These are phyloP conservation scores for Philypnodon macrostomus DNA, from an alignment of 2,797 vertebrate species.

Conservation along the genomic window DNA sequence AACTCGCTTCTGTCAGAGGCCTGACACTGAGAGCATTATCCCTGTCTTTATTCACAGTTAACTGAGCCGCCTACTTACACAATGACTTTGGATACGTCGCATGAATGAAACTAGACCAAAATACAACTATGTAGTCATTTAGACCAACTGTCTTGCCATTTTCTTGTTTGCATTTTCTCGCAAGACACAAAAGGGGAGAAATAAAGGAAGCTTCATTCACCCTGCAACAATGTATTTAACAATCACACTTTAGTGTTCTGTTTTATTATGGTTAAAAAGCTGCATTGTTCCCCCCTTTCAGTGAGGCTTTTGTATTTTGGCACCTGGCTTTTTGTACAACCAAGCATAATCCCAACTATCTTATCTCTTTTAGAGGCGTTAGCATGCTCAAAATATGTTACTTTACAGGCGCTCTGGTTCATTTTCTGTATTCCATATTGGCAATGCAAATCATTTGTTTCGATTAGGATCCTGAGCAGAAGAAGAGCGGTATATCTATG, in stretches of 20 bases:
- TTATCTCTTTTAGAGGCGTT: slow-evolving; percentile 40
- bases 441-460: too few relatives aligned
- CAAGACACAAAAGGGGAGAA: too few relatives aligned
- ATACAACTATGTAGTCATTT: slow-evolving; percentile 36
- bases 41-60: slow-evolving; percentile 71
- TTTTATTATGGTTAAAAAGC: too few relatives aligned
- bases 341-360: slow-evolving; percentile 38
- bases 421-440: slow-evolving; percentile 46
- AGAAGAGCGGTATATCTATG: slow-evolving; percentile 47
- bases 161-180: too few relatives aligned
- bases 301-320: too few relatives aligned
- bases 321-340: too few relatives aligned
- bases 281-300: too few relatives aligned
- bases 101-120: slow-evolving; percentile 28
- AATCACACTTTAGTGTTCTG: too few relatives aligned
- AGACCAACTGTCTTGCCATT: too few relatives aligned
- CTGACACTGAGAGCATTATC: slow-evolving; percentile 74
- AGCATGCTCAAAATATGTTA: slow-evolving; percentile 41
- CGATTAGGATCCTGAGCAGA: slow-evolving; percentile 60
- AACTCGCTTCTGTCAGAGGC: slow-evolving; percentile 68
- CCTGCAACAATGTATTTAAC: too few relatives aligned
- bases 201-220: too few relatives aligned
- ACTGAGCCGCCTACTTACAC: slow-evolving; percentile 64
- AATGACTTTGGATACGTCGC: slow-evolving; percentile 53
- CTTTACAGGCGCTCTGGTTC: slow-evolving; percentile 36